Evolutionary conservation across 1,140 invertebrate genomes (phyloP), one percentile per base, ranked within the genome.

Genomic region (Drosophila athabasca): DNA sequence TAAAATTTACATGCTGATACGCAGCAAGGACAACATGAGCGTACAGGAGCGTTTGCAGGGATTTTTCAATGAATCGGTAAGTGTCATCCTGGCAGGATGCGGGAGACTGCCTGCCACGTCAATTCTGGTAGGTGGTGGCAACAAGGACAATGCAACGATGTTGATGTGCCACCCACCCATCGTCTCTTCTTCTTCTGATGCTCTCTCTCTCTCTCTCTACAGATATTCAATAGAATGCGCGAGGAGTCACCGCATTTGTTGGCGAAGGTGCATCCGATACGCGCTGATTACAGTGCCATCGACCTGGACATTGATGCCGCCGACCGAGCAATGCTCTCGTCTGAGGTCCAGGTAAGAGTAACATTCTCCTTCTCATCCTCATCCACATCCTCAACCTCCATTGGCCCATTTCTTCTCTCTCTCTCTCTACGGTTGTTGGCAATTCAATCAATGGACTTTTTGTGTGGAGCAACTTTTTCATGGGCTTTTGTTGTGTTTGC

Each of bases 281-380:
- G 93, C 22, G 98, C 98, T 15, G 97, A 99, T 92, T 95, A 99
- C 6, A 94, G 95, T 50, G 92, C 95, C 64, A 95, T 96, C 9
- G 94, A 95, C 68, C 92, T 99, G 35, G 98, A 95, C 4, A 91
- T 97, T 6, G 94, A 92, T 93, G 17, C 85, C 59, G 65, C 69
- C 76, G 82, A 91, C 75, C 71, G 88, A 75, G 81, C 79, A 69
- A 75, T 90, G 70, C 72, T 92, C 71, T 83, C 82, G 66, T 77
- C 84, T 79, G 90, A 91, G 64, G 91, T 92, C 59, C 77, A 91
- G 76, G 91, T 92, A 39, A 39, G 79, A 90, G 90, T 79, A 62
- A 43, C n/a, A 71, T 71, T 39, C 61, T 61, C 35, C 35, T 29
- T 13, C 44, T 52, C 17, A 8, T 15, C 15, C 48, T 3, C 15